Evolutionary conservation across 2,113 vertebrate genomes (phyloP).

Genomic region (Callocephalon fimbriatum): DNA sequence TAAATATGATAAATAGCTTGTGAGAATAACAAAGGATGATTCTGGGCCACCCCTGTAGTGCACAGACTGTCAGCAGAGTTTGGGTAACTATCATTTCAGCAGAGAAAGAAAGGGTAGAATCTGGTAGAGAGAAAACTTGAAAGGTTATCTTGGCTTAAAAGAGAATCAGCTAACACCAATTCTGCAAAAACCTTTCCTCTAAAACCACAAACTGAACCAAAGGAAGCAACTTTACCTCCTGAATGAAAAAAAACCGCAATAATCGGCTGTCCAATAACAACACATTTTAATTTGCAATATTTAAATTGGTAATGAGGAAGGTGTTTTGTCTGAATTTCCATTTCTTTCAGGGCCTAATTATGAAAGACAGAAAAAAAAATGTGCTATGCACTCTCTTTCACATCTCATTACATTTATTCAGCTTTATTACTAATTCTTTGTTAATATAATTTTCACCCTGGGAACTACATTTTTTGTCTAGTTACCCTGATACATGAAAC

Average conservation of each 20-base stretch:
- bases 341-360: slow-evolving; percentile 73
- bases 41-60: slow-evolving; percentile 47
- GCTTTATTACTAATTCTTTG: slow-evolving; percentile 76
- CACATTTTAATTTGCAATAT: slow-evolving; percentile 21
- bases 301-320: slow-evolving; percentile 60
- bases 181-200: not conserved
- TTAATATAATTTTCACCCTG: slow-evolving; percentile 75
- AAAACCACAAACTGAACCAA: not conserved
- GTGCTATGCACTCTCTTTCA: slow-evolving; percentile 55
- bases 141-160: not conserved
- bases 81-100: not conserved
- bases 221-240: not conserved
- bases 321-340: slow-evolving; percentile 66
- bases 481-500: slow-evolving; percentile 68
- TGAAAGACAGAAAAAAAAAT: slow-evolving; percentile 56
- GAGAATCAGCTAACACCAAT: not conserved
- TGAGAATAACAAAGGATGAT: slow-evolving; percentile 48
- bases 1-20: slow-evolving; percentile 64
- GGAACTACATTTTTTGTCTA: slow-evolving; percentile 71
- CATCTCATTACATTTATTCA: slow-evolving; percentile 73
- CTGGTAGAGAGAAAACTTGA: not conserved
- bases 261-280: not conserved
- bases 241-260: not conserved
- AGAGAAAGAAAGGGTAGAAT: not conserved
- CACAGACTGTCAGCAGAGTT: slow-evolving; percentile 22